These are phyloP conservation scores for Bombylius discolor DNA, from an alignment of 2,888 invertebrate genomes.

Conservation along the genomic window DNA sequence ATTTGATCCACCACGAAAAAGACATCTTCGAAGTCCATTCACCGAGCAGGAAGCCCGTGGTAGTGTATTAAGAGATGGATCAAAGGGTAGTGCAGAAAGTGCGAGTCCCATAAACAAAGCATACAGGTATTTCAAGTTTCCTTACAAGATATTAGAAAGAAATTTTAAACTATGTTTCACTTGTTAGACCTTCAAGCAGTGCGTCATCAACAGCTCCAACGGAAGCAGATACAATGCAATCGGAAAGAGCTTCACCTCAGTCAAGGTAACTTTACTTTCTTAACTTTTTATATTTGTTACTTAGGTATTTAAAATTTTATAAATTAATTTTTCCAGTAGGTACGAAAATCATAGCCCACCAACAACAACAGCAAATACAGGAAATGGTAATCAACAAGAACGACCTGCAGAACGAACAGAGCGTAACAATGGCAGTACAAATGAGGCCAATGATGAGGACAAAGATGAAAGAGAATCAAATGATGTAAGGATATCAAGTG, in stretches of 20 bases:
- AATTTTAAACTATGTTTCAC: too few species aligned
- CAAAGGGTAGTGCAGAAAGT: slow-evolving; percentile 36
- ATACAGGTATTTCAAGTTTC: slow-evolving; percentile 17
- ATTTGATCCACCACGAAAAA: slow-evolving; percentile 41
- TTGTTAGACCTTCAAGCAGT: slow-evolving; percentile 32
- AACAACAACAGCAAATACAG: slow-evolving; percentile 32
- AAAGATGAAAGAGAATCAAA: slow-evolving; percentile 34
- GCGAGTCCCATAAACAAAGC: slow-evolving; percentile 38
- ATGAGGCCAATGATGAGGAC: slow-evolving; percentile 34
- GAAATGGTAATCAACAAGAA: slow-evolving; percentile 19
- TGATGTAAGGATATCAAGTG: slow-evolving; percentile 26
- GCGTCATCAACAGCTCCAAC: slow-evolving; percentile 37
- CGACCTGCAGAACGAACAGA: slow-evolving; percentile 31
- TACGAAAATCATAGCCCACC: slow-evolving; percentile 37
- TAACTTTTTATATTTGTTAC: too few species aligned
- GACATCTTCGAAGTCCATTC: slow-evolving; percentile 43
- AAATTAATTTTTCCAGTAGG: slow-evolving; percentile 21
- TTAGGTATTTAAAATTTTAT: too few species aligned
- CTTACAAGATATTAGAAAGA: too few species aligned
- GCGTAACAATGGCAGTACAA: slow-evolving; percentile 35
- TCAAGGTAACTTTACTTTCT: slow-evolving; percentile 25
- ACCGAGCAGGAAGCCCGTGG: slow-evolving; percentile 41
- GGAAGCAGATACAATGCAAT: slow-evolving; percentile 38
- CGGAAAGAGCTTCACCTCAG: slow-evolving; percentile 35
- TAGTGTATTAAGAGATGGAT: slow-evolving; percentile 51